Conservation (phyloP, 2,797 vertebrate genomes). For the Chromis chromis region DNA sequence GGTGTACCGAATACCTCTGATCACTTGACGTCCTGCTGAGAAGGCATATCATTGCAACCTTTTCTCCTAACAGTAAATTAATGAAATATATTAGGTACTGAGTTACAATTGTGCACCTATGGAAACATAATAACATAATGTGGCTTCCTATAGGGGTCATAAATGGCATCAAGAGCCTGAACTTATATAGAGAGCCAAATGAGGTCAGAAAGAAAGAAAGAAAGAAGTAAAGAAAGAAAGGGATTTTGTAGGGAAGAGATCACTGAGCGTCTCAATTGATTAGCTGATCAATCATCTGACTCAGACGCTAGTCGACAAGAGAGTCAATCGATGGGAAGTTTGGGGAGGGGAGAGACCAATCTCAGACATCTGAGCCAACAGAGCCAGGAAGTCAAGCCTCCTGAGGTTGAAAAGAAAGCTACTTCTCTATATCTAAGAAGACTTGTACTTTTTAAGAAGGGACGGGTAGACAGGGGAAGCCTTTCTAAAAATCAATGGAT, state of each 20-base stretch:
- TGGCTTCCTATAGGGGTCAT: too few relatives aligned
- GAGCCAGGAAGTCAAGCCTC: constrained; percentile 61
- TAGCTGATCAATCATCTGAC: constrained; percentile 77
- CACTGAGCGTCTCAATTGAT: constrained; percentile 65
- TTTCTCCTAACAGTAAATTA: constrained; percentile 8
- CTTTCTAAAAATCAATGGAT: constrained; percentile 54
- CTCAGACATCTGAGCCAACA: constrained; percentile 65
- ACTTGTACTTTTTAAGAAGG: constrained; percentile 52
- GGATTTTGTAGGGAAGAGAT: constrained; percentile 40
- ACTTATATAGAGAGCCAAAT: not conserved
- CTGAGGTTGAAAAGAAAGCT: constrained; percentile 47
- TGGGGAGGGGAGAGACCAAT: constrained; percentile 50
- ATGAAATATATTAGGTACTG: constrained; percentile 22
- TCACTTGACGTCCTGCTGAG: not conserved
- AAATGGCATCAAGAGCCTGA: too few relatives aligned
- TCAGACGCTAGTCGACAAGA: constrained; percentile 61
- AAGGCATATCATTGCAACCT: constrained; percentile 15
- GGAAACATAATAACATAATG: not conserved
- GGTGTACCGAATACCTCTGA: not conserved
- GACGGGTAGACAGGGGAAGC: constrained; percentile 13
- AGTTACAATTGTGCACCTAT: not conserved
- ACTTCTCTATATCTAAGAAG: constrained; percentile 47
- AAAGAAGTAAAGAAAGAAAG: not conserved
- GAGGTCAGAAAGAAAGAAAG: not conserved
- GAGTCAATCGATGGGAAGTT: constrained; percentile 63